These are phyloP conservation scores for Drosophila subquinaria DNA, from an alignment of 2,888 invertebrate species.

Conservation along the genomic window DNA sequence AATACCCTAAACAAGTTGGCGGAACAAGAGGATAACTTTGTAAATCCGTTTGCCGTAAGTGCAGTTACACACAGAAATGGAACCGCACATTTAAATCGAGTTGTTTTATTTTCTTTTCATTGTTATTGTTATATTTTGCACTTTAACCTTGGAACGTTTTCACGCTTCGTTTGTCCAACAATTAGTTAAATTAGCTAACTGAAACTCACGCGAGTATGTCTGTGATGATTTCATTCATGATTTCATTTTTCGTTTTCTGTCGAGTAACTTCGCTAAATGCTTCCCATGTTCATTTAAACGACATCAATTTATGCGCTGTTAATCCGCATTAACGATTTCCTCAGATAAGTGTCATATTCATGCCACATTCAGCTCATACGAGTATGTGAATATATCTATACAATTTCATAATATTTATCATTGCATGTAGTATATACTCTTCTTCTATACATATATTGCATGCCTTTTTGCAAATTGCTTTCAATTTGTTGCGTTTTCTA, in stretches of 20 bases:
- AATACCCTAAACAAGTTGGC: slow-evolving; percentile 72
- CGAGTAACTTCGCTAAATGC: slow-evolving; percentile 27
- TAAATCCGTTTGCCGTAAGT: slow-evolving; percentile 80
- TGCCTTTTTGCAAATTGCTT: slow-evolving; percentile 15
- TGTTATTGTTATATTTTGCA: slow-evolving; percentile 17
- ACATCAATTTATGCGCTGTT: slow-evolving; percentile 34
- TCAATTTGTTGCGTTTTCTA: slow-evolving; percentile 49
- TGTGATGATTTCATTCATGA: slow-evolving; percentile 47
- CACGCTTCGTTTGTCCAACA: slow-evolving; percentile 67
- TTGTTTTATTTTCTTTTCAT: slow-evolving; percentile 5
- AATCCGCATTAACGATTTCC: slow-evolving; percentile 46
- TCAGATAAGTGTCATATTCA: slow-evolving; percentile 21
- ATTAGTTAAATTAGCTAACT: slow-evolving; percentile 47
- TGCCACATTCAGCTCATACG: neutral
- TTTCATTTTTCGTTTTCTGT: slow-evolving; percentile 1
- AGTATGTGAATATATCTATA: slow-evolving; percentile 7
- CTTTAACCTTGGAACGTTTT: slow-evolving; percentile 47
- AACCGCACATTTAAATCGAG: slow-evolving; percentile 19
- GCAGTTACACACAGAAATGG: slow-evolving; percentile 21
- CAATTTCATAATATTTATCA: slow-evolving; percentile 73
- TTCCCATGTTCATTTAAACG: slow-evolving; percentile 42
- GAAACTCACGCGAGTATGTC: neutral
- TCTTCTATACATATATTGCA: slow-evolving; percentile 12
- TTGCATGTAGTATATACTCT: slow-evolving; percentile 14
- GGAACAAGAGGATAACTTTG: slow-evolving; percentile 66